Evolutionary conservation across 2,113 vertebrate species (phyloP).

Genomic region (Corythaixoides concolor): DNA sequence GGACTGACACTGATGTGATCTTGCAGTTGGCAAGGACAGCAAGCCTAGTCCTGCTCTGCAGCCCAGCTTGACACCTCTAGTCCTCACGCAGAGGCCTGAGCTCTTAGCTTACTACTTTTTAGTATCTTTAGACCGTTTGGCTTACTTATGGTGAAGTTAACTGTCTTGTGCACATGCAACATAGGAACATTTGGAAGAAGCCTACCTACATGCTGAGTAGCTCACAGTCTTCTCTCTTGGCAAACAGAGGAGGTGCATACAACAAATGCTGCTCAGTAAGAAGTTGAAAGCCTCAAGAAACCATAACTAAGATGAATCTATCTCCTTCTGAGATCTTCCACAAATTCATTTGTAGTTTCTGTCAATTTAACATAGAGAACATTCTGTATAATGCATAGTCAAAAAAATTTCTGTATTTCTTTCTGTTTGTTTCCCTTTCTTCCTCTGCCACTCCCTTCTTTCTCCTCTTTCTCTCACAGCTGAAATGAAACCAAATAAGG

Average conservation of each 20-base stretch:
- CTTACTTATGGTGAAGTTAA: neutral
- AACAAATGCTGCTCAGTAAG: neutral
- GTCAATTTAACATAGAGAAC: neutral
- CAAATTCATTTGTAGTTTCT: neutral
- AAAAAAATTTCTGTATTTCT: neutral
- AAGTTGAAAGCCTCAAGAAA: neutral
- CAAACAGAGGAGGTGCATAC: neutral
- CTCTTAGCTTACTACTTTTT: neutral
- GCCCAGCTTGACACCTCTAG: neutral
- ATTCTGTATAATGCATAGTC: neutral
- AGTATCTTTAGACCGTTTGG: neutral
- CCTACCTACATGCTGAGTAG: neutral
- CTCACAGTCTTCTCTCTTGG: neutral
- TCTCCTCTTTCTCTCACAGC: neutral
- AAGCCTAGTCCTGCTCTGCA: neutral
- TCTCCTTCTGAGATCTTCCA: neutral
- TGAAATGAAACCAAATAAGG: neutral
- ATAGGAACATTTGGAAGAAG: neutral
- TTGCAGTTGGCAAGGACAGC: neutral
- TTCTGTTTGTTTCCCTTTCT: neutral
- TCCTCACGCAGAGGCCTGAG: neutral
- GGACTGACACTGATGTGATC: neutral
- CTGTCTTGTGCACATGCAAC: neutral
- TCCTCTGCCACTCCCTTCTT: neutral
- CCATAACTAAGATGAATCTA: neutral